phyloP scores from a whole-genome alignment of 2,113 vertebrate species.

The Elephas maximus region DNA sequence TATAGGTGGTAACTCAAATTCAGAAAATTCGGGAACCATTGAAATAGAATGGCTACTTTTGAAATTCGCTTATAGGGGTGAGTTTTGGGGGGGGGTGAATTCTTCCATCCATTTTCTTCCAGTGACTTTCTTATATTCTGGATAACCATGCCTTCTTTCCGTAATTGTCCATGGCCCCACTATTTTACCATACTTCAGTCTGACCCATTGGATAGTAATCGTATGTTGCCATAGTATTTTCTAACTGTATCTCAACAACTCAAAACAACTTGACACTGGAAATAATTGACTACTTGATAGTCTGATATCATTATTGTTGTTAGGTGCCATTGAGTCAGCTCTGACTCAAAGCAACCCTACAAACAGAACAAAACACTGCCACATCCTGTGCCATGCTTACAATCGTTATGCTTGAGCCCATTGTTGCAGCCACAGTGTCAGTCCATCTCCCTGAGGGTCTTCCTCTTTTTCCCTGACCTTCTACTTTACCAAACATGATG shows the following conservation, averaged over 20 bases:
- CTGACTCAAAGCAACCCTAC: too few species aligned
- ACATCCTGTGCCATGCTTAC: too few species aligned
- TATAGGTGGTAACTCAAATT: neutral
- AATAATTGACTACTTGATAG: neutral
- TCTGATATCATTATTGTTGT: neutral
- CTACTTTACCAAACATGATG: too few species aligned
- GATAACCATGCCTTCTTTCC: neutral
- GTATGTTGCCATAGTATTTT: neutral
- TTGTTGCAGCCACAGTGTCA: too few species aligned
- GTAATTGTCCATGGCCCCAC: neutral
- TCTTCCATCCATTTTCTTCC: neutral
- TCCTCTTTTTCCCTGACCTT: too few species aligned
- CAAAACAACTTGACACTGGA: neutral
- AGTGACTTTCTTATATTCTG: neutral
- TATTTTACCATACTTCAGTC: neutral
- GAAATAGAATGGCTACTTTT: neutral
- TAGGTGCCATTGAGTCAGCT: too few species aligned
- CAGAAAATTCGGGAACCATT: constrained; percentile 1
- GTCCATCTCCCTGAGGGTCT: too few species aligned
- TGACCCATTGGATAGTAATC: neutral
- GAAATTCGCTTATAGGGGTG: neutral
- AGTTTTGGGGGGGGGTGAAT: neutral
- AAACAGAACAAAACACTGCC: too few species aligned
- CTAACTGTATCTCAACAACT: neutral
- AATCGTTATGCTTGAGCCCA: too few species aligned